A percentile compares a stretch with the other conserved stretches of the same genome.
These are phyloP conservation scores for Melanerpes formicivorus DNA, from an alignment of 2,113 vertebrate genomes.

Conservation along the genomic window DNA sequence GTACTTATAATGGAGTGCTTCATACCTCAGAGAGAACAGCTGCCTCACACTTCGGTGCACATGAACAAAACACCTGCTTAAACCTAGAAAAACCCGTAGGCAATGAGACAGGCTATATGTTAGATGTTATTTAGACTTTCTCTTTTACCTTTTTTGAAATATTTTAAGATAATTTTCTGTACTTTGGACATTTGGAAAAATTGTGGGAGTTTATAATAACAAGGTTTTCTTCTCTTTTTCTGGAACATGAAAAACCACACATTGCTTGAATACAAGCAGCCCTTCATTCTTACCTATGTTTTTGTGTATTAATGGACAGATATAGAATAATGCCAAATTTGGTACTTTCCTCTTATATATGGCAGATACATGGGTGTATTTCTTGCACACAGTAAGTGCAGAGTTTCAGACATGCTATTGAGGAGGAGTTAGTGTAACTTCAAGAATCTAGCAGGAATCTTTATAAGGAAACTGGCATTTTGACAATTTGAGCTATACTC, in stretches of 20 bases:
- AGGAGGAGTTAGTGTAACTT: not conserved
- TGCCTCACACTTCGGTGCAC: constrained; percentile 52
- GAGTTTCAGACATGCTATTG: not conserved
- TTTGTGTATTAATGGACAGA: not conserved
- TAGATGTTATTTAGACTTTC: not conserved
- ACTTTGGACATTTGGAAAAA: not conserved
- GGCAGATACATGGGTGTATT: not conserved
- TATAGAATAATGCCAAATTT: not conserved
- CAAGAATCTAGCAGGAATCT: not conserved
- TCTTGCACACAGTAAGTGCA: not conserved
- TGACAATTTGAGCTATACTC: not conserved
- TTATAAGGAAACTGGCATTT: not conserved
- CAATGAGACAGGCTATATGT: not conserved
- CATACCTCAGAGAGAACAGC: constrained; percentile 27
- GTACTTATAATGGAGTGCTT: constrained; percentile 27
- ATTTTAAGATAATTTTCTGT: not conserved
- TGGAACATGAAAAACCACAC: not conserved
- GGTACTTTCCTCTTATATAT: not conserved
- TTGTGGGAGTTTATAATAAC: not conserved
- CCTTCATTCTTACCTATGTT: not conserved
- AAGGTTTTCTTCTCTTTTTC: not conserved
- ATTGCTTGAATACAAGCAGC: not conserved
- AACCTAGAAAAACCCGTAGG: not conserved
- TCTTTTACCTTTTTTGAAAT: not conserved
- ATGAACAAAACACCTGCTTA: constrained; percentile 58